phyloP scores from a whole-genome alignment of 2,113 vertebrate species.

The Dasyprocta punctata region DNA sequence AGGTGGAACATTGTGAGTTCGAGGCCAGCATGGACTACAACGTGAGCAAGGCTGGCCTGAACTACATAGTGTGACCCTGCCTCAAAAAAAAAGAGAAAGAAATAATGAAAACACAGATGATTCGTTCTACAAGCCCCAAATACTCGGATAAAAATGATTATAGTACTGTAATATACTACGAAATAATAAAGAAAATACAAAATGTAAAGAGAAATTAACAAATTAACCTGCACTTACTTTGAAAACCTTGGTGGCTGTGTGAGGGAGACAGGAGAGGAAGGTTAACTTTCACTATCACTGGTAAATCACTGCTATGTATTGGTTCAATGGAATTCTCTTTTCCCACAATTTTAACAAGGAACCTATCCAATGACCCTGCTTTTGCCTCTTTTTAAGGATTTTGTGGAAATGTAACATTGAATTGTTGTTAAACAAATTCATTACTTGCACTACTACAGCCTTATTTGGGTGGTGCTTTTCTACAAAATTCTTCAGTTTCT shows the following conservation, averaged over 20 bases:
- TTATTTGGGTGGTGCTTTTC: not conserved
- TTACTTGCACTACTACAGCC: not conserved
- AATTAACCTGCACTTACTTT: not conserved
- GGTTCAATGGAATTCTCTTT: not conserved
- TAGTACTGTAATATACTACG: not conserved
- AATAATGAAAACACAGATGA: not conserved
- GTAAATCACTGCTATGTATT: not conserved
- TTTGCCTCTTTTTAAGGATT: not conserved
- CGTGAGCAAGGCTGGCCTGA: too few relatives aligned
- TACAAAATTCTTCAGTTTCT: not conserved
- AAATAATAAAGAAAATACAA: not conserved
- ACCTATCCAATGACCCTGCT: not conserved
- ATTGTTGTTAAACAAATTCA: not conserved
- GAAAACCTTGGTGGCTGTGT: not conserved
- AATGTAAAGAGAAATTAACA: not conserved
- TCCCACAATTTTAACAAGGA: not conserved
- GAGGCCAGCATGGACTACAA: too few relatives aligned
- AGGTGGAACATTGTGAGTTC: too few relatives aligned
- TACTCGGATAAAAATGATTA: not conserved
- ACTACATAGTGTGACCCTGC: too few relatives aligned
- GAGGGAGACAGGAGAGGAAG: not conserved
- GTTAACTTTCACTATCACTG: not conserved
- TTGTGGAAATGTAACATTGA: not conserved
- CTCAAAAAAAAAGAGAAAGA: too few relatives aligned
- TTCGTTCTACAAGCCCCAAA: not conserved